Percentiles rank a stretch among this genome's conserved stretches.
These are phyloP conservation scores for Cassiopea andromeda DNA, from an alignment of 30 jellyfish, hydroid and myxozoan genomes.

Conservation along the genomic window DNA sequence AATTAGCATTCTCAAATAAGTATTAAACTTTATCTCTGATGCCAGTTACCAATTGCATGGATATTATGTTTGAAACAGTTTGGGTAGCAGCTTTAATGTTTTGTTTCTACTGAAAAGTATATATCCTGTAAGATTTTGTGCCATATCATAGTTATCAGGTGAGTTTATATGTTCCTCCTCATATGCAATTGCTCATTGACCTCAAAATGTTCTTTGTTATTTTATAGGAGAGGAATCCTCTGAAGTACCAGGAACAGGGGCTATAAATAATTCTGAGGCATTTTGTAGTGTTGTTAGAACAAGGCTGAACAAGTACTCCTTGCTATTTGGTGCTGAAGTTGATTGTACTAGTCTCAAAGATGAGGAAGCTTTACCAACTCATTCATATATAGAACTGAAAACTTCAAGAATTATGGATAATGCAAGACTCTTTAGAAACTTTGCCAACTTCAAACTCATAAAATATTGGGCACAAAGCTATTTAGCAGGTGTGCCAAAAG, in stretches of 20 bases:
- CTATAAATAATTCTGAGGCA: slow-evolving; percentile 82
- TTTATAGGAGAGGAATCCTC: not conserved
- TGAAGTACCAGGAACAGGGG: not conserved
- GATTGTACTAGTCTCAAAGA: slow-evolving; percentile 75
- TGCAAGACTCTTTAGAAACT: slow-evolving; percentile 67
- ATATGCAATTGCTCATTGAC: not conserved
- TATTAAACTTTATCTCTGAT: no score
- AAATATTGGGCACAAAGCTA: slow-evolving; percentile 98
- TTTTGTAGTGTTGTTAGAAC: slow-evolving; percentile 87
- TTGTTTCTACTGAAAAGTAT: no score
- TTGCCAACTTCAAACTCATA: slow-evolving; percentile 78
- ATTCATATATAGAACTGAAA: slow-evolving; percentile 80
- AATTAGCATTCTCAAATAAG: no score
- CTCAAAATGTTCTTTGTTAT: not conserved
- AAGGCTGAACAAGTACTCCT: slow-evolving; percentile 74
- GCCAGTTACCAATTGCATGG: no score
- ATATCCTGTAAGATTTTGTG: no score
- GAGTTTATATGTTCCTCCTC: not conserved
- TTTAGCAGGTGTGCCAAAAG: slow-evolving; percentile 89
- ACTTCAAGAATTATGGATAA: slow-evolving; percentile 75
- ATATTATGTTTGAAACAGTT: no score
- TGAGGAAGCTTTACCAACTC: slow-evolving; percentile 69
- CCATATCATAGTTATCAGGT: no score
- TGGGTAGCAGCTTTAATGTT: no score
- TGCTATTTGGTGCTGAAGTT: slow-evolving; percentile 92